Evolutionary conservation across 2,888 invertebrate species (phyloP), one percentile per base, ranked within the genome.

Genomic region (Drosophila acutilabella): DNA sequence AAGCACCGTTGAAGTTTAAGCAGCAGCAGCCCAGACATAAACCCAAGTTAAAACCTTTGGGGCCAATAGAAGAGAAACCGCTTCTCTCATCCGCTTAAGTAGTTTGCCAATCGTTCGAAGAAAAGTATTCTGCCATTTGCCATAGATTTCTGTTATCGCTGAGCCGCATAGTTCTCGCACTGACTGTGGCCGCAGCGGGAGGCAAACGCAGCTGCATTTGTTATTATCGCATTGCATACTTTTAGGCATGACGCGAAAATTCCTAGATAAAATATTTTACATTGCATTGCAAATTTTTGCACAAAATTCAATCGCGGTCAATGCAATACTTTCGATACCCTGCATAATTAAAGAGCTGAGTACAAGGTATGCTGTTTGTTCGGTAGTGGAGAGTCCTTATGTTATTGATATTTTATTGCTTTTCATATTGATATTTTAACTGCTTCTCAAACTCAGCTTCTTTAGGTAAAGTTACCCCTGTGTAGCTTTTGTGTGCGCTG

Each of bases 91-190:
- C 47, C 62, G 54, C 65, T 74, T 65, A 62, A 71, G 76, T 59
- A 80, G 76, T 76, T 76, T 75, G 53, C 77, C 71, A 76, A 77
- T 80, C 80, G 76, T 61, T 72, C 59, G 59, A 61, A 56, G 66
- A 56, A 69, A 79, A 70, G 71, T 75, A 75, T 75, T 71, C 61
- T 8, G 64, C 59, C 69, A 64, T 68, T 74, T 60, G 54, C 79
- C 72, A 82, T 74, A 74, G 71, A 74, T 88, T 86, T 67, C 64
- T 64, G 74, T 86, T 87, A 84, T 84, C 81, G 81, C 45, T 71
- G 26, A 41, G 59, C 50, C 64, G 61, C 68, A 79, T 72, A 74
- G 68, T 82, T 82, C 60, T 64, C 45, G 41, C 50, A 44, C 68
- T 30, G 71, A 66, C 54, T 81, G 71, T 40, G 18, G 14, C 18